phyloP scores from a whole-genome alignment of 2,797 vertebrate species.

The Pseudochirops cupreus region DNA sequence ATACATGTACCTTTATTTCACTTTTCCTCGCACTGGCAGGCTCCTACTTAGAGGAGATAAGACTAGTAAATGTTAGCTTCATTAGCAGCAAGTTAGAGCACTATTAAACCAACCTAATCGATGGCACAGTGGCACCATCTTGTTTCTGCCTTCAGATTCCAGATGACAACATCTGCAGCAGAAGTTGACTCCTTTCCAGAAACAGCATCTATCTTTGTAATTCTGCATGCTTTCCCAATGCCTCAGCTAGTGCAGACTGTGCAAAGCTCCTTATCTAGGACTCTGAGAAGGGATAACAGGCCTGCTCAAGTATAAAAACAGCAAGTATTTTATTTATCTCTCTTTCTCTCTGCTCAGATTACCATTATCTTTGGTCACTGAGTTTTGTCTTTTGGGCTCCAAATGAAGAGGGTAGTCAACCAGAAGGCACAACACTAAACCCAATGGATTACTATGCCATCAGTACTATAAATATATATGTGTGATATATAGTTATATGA shows the following conservation, averaged over 20 bases:
- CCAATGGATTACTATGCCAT: slow-evolving; percentile 83
- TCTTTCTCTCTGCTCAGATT: slow-evolving; percentile 87
- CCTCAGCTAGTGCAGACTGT: slow-evolving; percentile 56
- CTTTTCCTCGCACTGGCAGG: slow-evolving; percentile 76
- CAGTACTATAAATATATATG: slow-evolving; percentile 28
- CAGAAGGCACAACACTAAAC: slow-evolving; percentile 86
- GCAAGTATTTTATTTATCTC: slow-evolving; percentile 87
- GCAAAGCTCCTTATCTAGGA: slow-evolving; percentile 84
- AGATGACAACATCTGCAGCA: slow-evolving; percentile 74
- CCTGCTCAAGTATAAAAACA: slow-evolving; percentile 87
- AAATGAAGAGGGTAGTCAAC: slow-evolving; percentile 84
- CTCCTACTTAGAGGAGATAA: slow-evolving; percentile 83
- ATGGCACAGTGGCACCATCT: slow-evolving; percentile 65
- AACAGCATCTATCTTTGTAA: slow-evolving; percentile 66
- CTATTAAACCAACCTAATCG: slow-evolving; percentile 81
- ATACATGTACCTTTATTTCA: slow-evolving; percentile 78
- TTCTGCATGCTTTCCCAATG: slow-evolving; percentile 60
- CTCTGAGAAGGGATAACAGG: slow-evolving; percentile 84
- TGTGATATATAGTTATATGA: slow-evolving; percentile 18
- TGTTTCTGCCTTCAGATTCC: slow-evolving; percentile 78
- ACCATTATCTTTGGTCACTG: slow-evolving; percentile 86
- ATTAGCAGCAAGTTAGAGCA: slow-evolving; percentile 83
- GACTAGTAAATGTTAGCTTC: slow-evolving; percentile 83
- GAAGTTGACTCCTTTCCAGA: slow-evolving; percentile 74
- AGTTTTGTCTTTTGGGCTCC: slow-evolving; percentile 81